phyloP scores from a whole-genome alignment of 2,113 vertebrate species.

The Bombycilla garrulus region DNA sequence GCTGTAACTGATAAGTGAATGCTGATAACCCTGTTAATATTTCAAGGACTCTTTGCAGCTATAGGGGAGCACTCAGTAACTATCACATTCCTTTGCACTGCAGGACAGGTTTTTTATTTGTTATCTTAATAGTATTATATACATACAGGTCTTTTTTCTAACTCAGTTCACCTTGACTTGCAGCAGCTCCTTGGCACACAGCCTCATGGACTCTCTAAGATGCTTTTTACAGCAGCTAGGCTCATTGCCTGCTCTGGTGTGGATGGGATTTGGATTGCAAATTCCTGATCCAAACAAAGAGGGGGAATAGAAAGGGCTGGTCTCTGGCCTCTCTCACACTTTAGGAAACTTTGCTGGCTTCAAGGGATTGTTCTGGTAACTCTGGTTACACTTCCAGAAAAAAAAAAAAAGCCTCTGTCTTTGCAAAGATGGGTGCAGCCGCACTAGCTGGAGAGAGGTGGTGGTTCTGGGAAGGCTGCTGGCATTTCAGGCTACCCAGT shows the following conservation, averaged over 20 bases:
- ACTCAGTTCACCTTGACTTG: neutral
- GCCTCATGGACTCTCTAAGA: neutral
- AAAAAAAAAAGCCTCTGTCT: neutral
- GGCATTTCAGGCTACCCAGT: neutral
- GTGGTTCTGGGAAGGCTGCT: neutral
- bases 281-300: slow-evolving; percentile 44
- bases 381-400: neutral
- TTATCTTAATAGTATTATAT: slow-evolving; percentile 4
- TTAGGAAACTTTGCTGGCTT: neutral
- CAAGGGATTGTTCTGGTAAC: neutral
- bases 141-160: neutral
- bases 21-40: slow-evolving; percentile 62
- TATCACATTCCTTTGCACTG: slow-evolving; percentile 42
- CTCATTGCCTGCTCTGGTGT: slow-evolving; percentile 4
- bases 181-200: slow-evolving; percentile 29
- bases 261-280: slow-evolving; percentile 55
- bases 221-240: slow-evolving; percentile 12
- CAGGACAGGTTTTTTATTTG: slow-evolving; percentile 43
- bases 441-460: neutral
- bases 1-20: slow-evolving; percentile 37
- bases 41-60: slow-evolving; percentile 42
- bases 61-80: neutral
- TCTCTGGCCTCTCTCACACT: slow-evolving; percentile 22
- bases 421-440: neutral
- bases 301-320: neutral